These are phyloP conservation scores for Ischnus inquisitorius DNA, from an alignment of 2,888 invertebrate genomes.

Conservation along the genomic window DNA sequence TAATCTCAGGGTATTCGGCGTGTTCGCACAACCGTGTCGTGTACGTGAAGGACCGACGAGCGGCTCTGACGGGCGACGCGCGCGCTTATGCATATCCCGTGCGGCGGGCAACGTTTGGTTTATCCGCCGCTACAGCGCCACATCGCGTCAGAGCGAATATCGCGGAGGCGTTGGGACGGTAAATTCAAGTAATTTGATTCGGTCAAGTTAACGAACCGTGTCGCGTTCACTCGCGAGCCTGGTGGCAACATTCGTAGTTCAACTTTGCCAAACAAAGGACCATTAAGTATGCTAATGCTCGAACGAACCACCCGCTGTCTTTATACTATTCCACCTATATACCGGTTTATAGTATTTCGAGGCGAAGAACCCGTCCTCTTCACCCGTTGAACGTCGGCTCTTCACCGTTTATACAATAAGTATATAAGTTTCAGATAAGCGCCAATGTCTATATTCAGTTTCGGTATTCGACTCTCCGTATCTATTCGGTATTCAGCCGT, in stretches of 20 bases:
- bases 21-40: neutral
- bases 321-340: slow-evolving; percentile 20
- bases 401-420: slow-evolving; percentile 3
- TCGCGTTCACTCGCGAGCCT: slow-evolving; percentile 71
- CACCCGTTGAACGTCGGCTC: neutral
- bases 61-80: neutral
- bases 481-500: no score
- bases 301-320: slow-evolving; percentile 48
- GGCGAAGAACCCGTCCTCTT: neutral
- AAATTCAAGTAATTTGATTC: slow-evolving; percentile 83
- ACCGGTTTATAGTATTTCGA: neutral
- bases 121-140: neutral
- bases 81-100: neutral
- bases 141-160: slow-evolving; percentile 70
- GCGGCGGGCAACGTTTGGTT: neutral
- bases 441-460: neutral
- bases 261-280: slow-evolving; percentile 83
- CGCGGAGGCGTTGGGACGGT: slow-evolving; percentile 81
- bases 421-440: slow-evolving; percentile 16
- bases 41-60: slow-evolving; percentile 1
- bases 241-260: slow-evolving; percentile 80
- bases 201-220: slow-evolving; percentile 83
- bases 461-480: no score
- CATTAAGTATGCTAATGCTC: slow-evolving; percentile 83
- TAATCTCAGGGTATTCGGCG: slow-evolving; percentile 38